A percentile compares a stretch with the other conserved stretches of the same genome.
These are phyloP conservation scores for Eptatretus burgeri DNA, from an alignment of 2,113 vertebrate species.

Conservation along the genomic window DNA sequence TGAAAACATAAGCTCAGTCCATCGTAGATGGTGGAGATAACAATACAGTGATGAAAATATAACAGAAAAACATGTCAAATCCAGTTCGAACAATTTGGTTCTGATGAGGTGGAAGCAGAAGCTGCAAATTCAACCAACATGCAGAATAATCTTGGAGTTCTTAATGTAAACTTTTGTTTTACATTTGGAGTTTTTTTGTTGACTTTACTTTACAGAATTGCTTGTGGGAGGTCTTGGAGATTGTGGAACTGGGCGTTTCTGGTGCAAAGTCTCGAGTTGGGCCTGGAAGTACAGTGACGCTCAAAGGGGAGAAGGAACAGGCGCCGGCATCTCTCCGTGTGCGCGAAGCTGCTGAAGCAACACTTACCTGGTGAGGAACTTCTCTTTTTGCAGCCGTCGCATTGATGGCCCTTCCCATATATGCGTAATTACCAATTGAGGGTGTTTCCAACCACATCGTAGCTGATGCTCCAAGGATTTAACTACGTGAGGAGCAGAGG, in stretches of 20 bases:
- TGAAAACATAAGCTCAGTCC: background rate
- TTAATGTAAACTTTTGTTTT: background rate
- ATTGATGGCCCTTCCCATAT: too few relatives aligned
- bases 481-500: too few relatives aligned
- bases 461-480: too few relatives aligned
- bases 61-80: too few relatives aligned
- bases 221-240: slow-evolving; percentile 67
- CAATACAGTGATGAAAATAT: too few relatives aligned
- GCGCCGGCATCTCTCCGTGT: slow-evolving; percentile 82
- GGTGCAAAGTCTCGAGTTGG: slow-evolving; percentile 61
- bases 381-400: background rate
- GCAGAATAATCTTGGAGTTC: background rate
- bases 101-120: too few relatives aligned
- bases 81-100: too few relatives aligned
- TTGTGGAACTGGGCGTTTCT: slow-evolving; percentile 74
- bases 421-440: too few relatives aligned
- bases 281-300: slow-evolving; percentile 44
- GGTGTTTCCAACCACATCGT: too few relatives aligned
- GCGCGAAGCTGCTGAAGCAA: slow-evolving; percentile 76
- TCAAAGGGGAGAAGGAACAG: slow-evolving; percentile 75
- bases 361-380: slow-evolving; percentile 44
- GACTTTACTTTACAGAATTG: slow-evolving; percentile 31
- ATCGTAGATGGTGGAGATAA: background rate
- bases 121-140: background rate
- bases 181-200: slow-evolving; percentile 7